A percentile compares a stretch with the other conserved stretches of the same genome.
phyloP scores from a whole-genome alignment of 2,888 invertebrate species.

The Diadegma fenestrale region DNA sequence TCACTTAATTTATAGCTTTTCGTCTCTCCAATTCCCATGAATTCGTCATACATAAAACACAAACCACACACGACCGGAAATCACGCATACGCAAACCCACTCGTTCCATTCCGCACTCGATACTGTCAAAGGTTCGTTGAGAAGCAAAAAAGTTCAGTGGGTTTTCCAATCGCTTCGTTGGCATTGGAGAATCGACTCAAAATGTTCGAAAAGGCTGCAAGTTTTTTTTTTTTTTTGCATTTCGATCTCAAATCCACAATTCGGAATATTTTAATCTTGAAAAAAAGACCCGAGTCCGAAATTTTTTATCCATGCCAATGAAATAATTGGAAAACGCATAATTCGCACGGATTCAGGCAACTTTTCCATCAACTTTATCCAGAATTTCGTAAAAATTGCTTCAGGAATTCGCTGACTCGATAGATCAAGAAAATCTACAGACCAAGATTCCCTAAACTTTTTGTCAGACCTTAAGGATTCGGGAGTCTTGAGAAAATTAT shows the following conservation, averaged over 20 bases:
- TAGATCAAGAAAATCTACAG: neutral
- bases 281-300: neutral
- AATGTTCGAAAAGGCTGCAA: neutral
- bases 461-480: neutral
- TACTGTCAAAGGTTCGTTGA: neutral
- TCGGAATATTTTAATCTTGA: neutral
- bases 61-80: slow-evolving; percentile 68
- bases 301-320: neutral
- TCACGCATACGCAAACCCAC: slow-evolving; percentile 68
- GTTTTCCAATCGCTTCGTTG: neutral
- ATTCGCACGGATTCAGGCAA: neutral
- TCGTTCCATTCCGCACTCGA: slow-evolving; percentile 59
- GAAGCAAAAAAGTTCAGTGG: neutral
- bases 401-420: neutral
- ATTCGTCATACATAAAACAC: slow-evolving; percentile 33
- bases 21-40: slow-evolving; percentile 29
- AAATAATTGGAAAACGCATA: neutral
- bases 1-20: slow-evolving; percentile 50
- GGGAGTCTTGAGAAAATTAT: neutral
- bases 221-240: neutral
- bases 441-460: neutral
- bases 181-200: neutral
- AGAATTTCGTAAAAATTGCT: neutral
- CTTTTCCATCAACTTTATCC: neutral
- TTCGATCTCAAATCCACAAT: neutral